Base-by-base conservation (phyloP, 2,113 vertebrate genomes). In the Prunella himalayana region DNA sequence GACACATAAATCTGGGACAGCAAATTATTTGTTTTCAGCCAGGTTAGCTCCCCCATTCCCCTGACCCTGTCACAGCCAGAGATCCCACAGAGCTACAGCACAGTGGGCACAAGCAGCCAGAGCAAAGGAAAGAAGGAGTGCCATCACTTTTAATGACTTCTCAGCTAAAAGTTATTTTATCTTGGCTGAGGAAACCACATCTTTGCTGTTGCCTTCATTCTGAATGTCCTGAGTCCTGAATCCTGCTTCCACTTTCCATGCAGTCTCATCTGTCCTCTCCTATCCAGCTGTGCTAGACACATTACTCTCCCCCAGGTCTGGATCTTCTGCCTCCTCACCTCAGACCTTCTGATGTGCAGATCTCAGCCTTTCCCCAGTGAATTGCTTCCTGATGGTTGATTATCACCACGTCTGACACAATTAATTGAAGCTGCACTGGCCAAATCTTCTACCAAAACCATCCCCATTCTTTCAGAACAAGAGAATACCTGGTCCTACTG, bases 181-280 rank as follows among this genome's bases (percentile, higher is more conserved):
- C 41, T 57, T 0, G 0, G 33, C 47, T 91, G 31, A 2, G 2
- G 53, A 61, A 31, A 61, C 7, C 1, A 1, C 3, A 1, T 71
- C 51, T 18, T 84, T 78, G 35, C 50, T 70, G 3, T 57, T 8
- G 0, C 15, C 65, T 85, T 93, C 31, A 28, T 54, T 87, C 69
- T 68, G 21, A 82, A 81, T 28, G 63, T 7, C 42, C 44, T 28
- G 15, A 80, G 37, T 66, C 31, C 50, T 1, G 0, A 86, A 65
- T 75, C 61, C 17, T 81, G 5, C 42, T 90, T 37, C 70, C 21
- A 49, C 68, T 85, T 45, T 65, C 37, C 45, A 33, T 17, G 41
- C 8, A 56, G 30, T 65, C 17, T 39, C 3, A 1, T 44, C 33
- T 61, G 16, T 54, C 47, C 30, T 47, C 23, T 85, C 21, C 31